These are phyloP conservation scores for Nemopilema nomurai DNA, from an alignment of 30 jellyfish, hydroid and myxozoan species.

Conservation along the genomic window DNA sequence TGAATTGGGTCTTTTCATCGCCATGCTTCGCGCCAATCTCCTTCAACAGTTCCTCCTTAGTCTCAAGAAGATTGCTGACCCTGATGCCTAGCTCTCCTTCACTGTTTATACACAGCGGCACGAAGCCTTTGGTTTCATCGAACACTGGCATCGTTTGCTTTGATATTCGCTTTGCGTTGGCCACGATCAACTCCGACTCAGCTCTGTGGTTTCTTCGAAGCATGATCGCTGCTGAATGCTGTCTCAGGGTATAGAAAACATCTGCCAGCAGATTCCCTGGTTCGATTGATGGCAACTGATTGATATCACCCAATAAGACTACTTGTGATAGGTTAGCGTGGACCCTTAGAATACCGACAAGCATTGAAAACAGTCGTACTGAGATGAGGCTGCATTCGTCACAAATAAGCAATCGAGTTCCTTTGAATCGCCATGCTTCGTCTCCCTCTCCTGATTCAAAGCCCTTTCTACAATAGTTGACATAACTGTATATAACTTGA, in stretches of 20 bases:
- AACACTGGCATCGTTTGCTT: not conserved
- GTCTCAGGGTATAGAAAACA: not conserved
- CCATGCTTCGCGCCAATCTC: conserved; percentile 12
- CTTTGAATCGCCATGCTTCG: not conserved
- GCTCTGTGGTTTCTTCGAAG: conserved; percentile 16
- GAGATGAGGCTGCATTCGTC: conserved; percentile 38
- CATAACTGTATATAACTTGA: conserved; percentile 20
- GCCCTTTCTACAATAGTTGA: conserved; percentile 6
- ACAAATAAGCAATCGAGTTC: conserved; percentile 13
- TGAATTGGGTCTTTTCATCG: conserved; percentile 14
- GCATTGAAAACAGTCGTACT: conserved; percentile 29
- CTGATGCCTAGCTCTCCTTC: not conserved
- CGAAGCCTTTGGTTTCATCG: conserved; percentile 1
- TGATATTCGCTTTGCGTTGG: conserved; percentile 3
- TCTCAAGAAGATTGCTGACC: not conserved
- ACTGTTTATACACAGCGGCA: not conserved
- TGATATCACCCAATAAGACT: conserved; percentile 11
- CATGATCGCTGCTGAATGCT: conserved; percentile 10
- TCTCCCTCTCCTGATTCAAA: not conserved
- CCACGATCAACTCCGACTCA: conserved; percentile 8
- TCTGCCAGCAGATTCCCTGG: conserved; percentile 22
- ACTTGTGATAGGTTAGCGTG: conserved; percentile 11
- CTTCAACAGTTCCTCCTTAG: not conserved
- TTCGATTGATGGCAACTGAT: conserved; percentile 23
- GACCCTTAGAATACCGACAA: conserved; percentile 8